These are phyloP conservation scores for Reinhardtius hippoglossoides DNA, from an alignment of 2,113 vertebrate genomes.

Conservation along the genomic window DNA sequence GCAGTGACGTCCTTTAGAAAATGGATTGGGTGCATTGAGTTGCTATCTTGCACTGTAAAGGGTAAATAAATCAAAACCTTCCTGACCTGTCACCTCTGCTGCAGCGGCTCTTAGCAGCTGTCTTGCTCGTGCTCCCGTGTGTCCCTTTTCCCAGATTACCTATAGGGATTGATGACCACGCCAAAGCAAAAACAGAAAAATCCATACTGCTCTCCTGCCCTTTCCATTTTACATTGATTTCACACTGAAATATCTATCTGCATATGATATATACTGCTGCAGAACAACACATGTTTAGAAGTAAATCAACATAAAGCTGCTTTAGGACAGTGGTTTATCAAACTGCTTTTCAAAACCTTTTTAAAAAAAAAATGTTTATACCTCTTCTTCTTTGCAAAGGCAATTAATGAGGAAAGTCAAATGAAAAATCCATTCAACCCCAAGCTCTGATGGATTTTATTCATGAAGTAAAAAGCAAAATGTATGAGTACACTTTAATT, in stretches of 20 bases:
- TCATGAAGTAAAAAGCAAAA: constrained; percentile 32
- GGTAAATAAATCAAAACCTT: constrained; percentile 47
- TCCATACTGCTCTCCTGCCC: constrained; percentile 65
- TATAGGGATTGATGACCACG: constrained; percentile 70
- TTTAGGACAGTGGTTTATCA: constrained; percentile 39
- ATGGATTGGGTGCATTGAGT: not conserved
- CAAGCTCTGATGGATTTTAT: constrained; percentile 18
- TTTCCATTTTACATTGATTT: constrained; percentile 71
- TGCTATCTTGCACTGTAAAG: constrained; percentile 20
- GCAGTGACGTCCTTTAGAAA: not conserved
- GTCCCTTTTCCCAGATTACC: constrained; percentile 62
- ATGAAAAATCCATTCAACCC: constrained; percentile 23
- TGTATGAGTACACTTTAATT: constrained; percentile 25
- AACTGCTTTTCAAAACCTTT: not conserved
- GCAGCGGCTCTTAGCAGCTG: constrained; percentile 42
- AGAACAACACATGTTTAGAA: constrained; percentile 31
- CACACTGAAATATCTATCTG: constrained; percentile 66
- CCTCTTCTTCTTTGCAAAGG: not conserved
- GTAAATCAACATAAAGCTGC: constrained; percentile 51
- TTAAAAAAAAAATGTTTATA: not conserved
- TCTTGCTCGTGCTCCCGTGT: constrained; percentile 25
- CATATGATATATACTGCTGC: constrained; percentile 56
- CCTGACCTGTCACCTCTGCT: constrained; percentile 20
- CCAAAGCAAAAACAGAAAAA: constrained; percentile 68
- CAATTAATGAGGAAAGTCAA: constrained; percentile 6